phyloP scores from a whole-genome alignment of 2,113 vertebrate genomes.

The Festucalex cinctus region DNA sequence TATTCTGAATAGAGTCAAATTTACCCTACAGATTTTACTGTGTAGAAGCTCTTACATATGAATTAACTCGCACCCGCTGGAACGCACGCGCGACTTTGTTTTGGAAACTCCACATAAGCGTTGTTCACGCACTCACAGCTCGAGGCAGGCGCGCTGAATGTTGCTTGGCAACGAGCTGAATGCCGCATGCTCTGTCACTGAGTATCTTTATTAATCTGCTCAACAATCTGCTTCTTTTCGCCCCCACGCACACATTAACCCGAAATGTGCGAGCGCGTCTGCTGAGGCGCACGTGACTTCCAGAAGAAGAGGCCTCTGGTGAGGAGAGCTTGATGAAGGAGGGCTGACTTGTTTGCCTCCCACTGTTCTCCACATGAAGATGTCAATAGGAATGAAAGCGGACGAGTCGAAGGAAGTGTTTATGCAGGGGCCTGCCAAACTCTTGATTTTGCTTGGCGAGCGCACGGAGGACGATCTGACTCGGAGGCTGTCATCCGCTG shows the following conservation, averaged over 20 bases:
- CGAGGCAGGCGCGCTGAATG: slow-evolving; percentile 31
- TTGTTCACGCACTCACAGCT: slow-evolving; percentile 36
- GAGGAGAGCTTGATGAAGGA: slow-evolving; percentile 10
- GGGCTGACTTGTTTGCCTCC: slow-evolving; percentile 25
- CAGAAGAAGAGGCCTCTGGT: slow-evolving; percentile 31
- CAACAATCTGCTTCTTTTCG: slow-evolving; percentile 59
- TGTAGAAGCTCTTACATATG: background rate
- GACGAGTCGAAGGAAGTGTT: slow-evolving; percentile 28
- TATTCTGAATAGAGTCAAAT: no score
- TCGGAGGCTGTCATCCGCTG: slow-evolving; percentile 35
- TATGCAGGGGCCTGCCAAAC: slow-evolving; percentile 22
- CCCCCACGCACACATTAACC: slow-evolving; percentile 35
- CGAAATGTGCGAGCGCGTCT: slow-evolving; percentile 40
- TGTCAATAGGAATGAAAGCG: slow-evolving; percentile 31
- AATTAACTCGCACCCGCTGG: slow-evolving; percentile 16
- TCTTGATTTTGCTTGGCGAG: slow-evolving; percentile 53
- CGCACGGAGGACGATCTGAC: slow-evolving; percentile 32
- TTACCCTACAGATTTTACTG: no score
- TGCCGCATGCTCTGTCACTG: slow-evolving; percentile 40
- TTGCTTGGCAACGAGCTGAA: slow-evolving; percentile 63
- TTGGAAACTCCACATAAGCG: slow-evolving; percentile 38
- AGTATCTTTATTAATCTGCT: slow-evolving; percentile 55
- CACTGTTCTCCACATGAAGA: slow-evolving; percentile 36
- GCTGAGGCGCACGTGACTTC: slow-evolving; percentile 50
- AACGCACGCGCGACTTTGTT: slow-evolving; percentile 17